A percentile compares a stretch with the other conserved stretches of the same genome.
These are phyloP conservation scores for Lytechinus variegatus DNA, from an alignment of 35 echinoderm and acorn worm genomes.

Conservation along the genomic window DNA sequence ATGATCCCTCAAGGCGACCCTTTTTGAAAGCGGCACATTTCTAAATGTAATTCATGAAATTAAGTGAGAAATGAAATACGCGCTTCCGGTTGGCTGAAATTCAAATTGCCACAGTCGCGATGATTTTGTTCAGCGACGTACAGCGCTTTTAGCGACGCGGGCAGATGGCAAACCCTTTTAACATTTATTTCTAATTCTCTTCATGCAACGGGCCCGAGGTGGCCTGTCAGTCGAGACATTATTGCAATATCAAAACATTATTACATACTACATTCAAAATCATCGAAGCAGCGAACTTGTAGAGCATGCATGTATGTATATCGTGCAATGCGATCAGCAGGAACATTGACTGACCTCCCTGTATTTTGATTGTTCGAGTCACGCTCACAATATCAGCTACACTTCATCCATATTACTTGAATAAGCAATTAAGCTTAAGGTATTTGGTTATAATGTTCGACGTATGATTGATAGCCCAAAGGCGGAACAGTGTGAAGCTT, in stretches of 20 bases:
- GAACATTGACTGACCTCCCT: neutral
- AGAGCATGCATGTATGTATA: neutral
- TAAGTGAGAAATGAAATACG: no score
- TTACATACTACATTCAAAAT: neutral
- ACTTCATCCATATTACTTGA: neutral
- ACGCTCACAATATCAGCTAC: neutral
- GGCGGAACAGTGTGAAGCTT: neutral
- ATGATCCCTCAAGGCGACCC: no score
- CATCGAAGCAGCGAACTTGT: neutral
- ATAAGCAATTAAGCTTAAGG: neutral
- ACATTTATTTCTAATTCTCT: no score
- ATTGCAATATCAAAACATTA: neutral
- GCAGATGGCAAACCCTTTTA: no score
- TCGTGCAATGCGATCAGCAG: neutral
- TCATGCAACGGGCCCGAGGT: no score
- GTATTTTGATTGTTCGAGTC: neutral
- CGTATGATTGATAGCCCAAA: neutral
- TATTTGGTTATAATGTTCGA: neutral
- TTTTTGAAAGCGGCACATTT: no score
- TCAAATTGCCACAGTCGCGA: no score
- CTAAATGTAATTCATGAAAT: no score
- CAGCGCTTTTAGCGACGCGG: no score
- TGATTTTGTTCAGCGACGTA: no score
- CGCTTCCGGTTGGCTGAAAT: no score
- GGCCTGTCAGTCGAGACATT: neutral